phyloP scores from a whole-genome alignment of 2,113 vertebrate genomes.

The Ammodytes marinus region DNA sequence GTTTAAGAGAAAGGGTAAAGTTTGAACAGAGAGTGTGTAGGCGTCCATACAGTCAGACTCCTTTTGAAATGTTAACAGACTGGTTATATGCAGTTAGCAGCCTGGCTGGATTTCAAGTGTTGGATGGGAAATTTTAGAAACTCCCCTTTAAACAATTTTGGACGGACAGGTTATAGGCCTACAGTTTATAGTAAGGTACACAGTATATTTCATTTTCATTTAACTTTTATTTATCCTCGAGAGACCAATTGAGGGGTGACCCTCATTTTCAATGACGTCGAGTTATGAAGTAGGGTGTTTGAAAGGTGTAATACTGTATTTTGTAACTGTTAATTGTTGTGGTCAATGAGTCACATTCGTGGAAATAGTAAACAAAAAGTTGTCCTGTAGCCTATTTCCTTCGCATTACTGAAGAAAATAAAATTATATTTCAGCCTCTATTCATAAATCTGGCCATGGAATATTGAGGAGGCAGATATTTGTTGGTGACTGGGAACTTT shows the following conservation, averaged over 20 bases:
- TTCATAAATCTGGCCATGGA: background rate
- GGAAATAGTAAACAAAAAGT: background rate
- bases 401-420: background rate
- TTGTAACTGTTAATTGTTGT: background rate
- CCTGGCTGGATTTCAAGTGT: constrained; percentile 8
- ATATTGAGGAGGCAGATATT: background rate
- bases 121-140: background rate
- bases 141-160: background rate
- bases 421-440: background rate
- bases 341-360: background rate
- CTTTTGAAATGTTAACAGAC: constrained; percentile 6
- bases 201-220: no score
- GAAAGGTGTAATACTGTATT: background rate
- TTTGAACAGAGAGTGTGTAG: background rate
- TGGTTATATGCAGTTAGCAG: background rate
- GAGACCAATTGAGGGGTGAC: no score
- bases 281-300: background rate
- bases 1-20: constrained; percentile 17
- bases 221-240: no score
- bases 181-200: background rate
- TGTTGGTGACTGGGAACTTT: background rate
- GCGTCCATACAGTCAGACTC: background rate
- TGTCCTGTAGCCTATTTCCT: background rate
- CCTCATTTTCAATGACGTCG: no score
- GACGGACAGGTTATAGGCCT: background rate